phyloP scores from a whole-genome alignment of 2,113 vertebrate species.

The Cyanoramphus novaezelandiae region DNA sequence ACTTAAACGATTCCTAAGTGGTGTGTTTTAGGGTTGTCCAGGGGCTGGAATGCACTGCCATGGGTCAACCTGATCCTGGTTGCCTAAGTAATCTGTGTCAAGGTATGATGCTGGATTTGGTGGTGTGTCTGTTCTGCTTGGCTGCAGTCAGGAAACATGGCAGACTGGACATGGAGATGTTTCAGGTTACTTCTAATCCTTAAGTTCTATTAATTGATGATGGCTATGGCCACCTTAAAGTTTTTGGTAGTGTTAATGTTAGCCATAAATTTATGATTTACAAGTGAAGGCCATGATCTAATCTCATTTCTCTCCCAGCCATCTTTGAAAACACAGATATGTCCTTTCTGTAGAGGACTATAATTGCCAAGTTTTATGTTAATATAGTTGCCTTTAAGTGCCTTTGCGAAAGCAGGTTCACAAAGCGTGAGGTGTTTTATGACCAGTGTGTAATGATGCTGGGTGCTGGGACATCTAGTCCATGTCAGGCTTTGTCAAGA shows the following conservation, averaged over 20 bases:
- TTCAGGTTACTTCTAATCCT: not conserved
- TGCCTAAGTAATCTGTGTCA: not conserved
- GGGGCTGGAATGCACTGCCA: not conserved
- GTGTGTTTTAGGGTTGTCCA: not conserved
- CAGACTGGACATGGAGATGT: not conserved
- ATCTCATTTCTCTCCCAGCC: not conserved
- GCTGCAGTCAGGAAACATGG: not conserved
- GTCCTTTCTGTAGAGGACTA: not conserved
- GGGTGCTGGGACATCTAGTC: not conserved
- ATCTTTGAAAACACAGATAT: not conserved
- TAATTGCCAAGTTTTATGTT: not conserved
- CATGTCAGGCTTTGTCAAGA: not conserved
- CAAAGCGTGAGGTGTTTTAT: not conserved
- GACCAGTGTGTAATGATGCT: not conserved
- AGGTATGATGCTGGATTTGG: not conserved
- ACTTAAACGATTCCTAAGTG: not conserved
- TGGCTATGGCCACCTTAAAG: not conserved
- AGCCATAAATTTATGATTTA: not conserved
- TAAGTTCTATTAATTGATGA: not conserved
- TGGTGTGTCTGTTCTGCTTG: not conserved
- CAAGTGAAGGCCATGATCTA: not conserved
- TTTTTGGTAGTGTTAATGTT: not conserved
- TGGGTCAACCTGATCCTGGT: not conserved
- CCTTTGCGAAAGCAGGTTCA: not conserved
- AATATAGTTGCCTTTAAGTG: not conserved